Evolutionary conservation across 2,113 vertebrate genomes (phyloP), one percentile per base, ranked within the genome.

Genomic region (Phylloscopus whistleri): DNA sequence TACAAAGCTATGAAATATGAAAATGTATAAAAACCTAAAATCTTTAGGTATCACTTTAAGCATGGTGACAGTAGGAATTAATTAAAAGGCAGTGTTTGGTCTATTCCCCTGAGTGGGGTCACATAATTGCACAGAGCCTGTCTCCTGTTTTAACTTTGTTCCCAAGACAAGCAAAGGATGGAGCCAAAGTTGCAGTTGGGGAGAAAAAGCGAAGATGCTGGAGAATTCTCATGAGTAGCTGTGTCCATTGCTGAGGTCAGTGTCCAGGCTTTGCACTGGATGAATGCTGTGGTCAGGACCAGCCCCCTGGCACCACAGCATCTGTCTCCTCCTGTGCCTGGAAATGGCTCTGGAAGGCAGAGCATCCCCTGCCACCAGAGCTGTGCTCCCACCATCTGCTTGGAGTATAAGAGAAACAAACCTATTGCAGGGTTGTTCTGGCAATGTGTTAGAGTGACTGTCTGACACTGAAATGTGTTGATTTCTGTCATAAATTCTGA

Each of bases 151-250:
- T 76, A 44, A 18, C 55, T 78, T 91, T 3, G 5, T 20, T 58
- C 60, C 64, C 49, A 60, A 44, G 33, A 49, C 46, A 80, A 30
- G 11, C 31, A 16, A 9, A 1, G 9, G 66, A 56, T 43, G 37
- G 30, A 93, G 41, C 20, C 41, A 33, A 1, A 35, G 43, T 2
- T 53, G 86, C 51, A 30, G 12, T 3, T 69, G 58, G 35, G 35
- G 56, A 2, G 16, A 72, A 20, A 12, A 41, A 11, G 24, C 0
- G 0, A 67, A 22, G 49, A 11, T n/a, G 14, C 11, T 55, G 49
- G 41, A 19, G 41, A 62, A 35, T 60, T 53, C 44, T 41, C 52
- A 6, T 13, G 26, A 39, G 43, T 27, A 46, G 20, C 37, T 53
- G 26, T 56, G 67, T 24, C 35, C 48, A 3, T 18, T 39, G 19